Evolutionary conservation across 2,797 vertebrate genomes (phyloP), one percentile per base, ranked within the genome.

Genomic region (Eutrigla gurnardus): DNA sequence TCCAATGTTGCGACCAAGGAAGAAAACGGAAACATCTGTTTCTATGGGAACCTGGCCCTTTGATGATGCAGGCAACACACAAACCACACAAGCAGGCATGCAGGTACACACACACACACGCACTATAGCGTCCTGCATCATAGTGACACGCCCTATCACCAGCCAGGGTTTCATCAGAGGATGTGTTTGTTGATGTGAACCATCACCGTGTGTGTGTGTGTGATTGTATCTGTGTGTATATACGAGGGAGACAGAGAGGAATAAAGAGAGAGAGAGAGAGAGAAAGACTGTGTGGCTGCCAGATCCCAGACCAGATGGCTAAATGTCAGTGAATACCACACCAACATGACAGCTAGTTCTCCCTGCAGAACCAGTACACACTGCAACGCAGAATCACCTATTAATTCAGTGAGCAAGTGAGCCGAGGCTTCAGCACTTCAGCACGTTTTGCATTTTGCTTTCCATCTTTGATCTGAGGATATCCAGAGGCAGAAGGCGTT

Each of bases 251-350:
- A 78, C 43, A 43, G 25, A 53, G 43, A 9, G 57, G 63, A 58
- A 63, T 32, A 54, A 47, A 37, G 49, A 37, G 43, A 33, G 35
- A 52, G 37, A 57, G 63, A 72, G 50, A 61, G 47, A 70, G 42
- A 59, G 46, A 58, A 25, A 18, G 18, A 75, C 25, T 25, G 72
- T 58, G 81, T 49, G 61, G 74, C 78, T 79, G 76, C 84, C 76
- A 86, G 87, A 88, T 89, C 89, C 88, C 75, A 59, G 78, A 87
- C 74, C 89, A 90, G 89, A 92, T 93, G 89, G 92, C 80, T 89
- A 93, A 93, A 93, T 94, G 92, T 93, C 91, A 94, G 75, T 89
- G 89, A 90, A 92, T 87, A 86, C 86, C 87, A 89, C 82, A 86
- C 80, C 69, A 77, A 78, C 85, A 80, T 80, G 86, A 89, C 87